Base-by-base conservation (phyloP, 2,797 vertebrate species). In the Hypotaenidia okinawae region DNA sequence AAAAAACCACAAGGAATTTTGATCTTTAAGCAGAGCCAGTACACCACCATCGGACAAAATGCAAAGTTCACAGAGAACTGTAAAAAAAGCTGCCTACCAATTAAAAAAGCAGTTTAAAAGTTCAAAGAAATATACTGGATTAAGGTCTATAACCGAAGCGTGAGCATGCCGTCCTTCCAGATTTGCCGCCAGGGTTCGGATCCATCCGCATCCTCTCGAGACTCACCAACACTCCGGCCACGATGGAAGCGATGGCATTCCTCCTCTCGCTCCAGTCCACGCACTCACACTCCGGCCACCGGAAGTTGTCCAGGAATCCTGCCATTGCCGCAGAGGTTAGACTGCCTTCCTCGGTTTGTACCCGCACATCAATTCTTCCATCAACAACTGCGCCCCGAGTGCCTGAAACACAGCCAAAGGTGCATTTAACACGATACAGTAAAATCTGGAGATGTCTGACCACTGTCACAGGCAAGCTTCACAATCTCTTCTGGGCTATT, bases 201-300 rank as follows among this genome's bases (percentile, higher is more conserved):
- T 25, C 58, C 35, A 66, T 23, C 54, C 30, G 5, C 23, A 57
- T 22, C 30, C 55, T 74, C 27, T 68, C 30, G 67, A 47, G 69
- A 94, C 98, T 98, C 82, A 99, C 99, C 98, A 99, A 67, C 54
- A 98, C 92, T 24, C 99, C 99, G 1, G 99, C 98, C 4, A 98
- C 98, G 14, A 99, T 69, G 3, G 99, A 99, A 49, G 99, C 99
- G 39, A 98, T 92, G 0, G 98, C 93, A 16, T 99, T 99, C 95
- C 99, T 98, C 95, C 98, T 98, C 97, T 99, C 99, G 10, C 98
- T 98, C 99, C 98, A 99, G 96, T 99, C 99, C 17, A 99, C 96
- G 78, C 99, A 99, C 61, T 99, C 99, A n/a, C 98, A 99, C 80
- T 99, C 99, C 0, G 99, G 99, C 99, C 99, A 99, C 43, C 98